These are phyloP conservation scores for Caenorhabditis elegans DNA, from an alignment of 1,140 invertebrate genomes.

Conservation along the genomic window WBcel235 BX284603.4:5830001-5830500, in stretches of 20 bases:
- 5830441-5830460: slow-evolving; percentile 42
- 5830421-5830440: slow-evolving; percentile 33
- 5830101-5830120: no score
- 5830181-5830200: no score
- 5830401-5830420: slow-evolving; percentile 45
- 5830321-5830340: not conserved
- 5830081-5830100: no score
- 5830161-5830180: no score
- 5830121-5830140: no score
- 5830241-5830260: not conserved
- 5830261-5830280: not conserved
- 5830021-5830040: no score
- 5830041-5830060: no score
- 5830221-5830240: slow-evolving; percentile 13
- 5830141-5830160: not conserved
- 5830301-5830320: slow-evolving; percentile 25
- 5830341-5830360: no score
- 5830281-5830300: not conserved
- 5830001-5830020: no score
- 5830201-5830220: not conserved
- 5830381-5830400: slow-evolving; percentile 40
- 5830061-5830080: no score
- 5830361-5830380: not conserved
- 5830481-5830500: slow-evolving; percentile 49
- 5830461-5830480: slow-evolving; percentile 51